phyloP scores from a whole-genome alignment of 2,888 invertebrate genomes.

The Neoaliturus tenellus region DNA sequence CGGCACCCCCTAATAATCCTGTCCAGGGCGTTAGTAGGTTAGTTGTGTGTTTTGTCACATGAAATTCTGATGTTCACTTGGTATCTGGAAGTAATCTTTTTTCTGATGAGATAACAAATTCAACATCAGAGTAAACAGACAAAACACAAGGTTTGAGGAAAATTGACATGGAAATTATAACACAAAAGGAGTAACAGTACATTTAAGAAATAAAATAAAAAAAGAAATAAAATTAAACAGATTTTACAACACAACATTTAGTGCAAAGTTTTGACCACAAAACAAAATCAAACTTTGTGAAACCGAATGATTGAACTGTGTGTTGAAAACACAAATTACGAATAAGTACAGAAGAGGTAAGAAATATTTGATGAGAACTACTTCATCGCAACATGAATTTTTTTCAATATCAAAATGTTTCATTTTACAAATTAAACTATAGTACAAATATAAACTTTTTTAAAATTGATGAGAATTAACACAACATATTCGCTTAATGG shows the following conservation, averaged over 20 bases:
- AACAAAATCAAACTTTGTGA: not conserved
- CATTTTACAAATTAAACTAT: too few species aligned
- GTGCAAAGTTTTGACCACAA: conserved; percentile 30
- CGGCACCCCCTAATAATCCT: too few species aligned
- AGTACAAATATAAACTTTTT: too few species aligned
- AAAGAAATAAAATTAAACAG: conserved; percentile 7
- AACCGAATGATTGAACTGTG: not conserved
- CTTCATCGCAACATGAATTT: too few species aligned
- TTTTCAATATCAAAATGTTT: too few species aligned
- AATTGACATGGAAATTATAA: conserved; percentile 39
- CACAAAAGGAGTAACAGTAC: conserved; percentile 45
- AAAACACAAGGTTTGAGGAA: not conserved
- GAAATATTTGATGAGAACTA: too few species aligned
- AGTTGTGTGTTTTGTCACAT: not conserved
- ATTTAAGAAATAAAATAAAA: conserved; percentile 5
- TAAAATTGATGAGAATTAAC: too few species aligned
- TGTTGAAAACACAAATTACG: not conserved
- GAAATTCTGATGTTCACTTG: not conserved
- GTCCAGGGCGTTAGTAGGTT: too few species aligned
- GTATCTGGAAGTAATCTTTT: not conserved
- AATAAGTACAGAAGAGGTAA: too few species aligned
- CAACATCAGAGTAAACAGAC: not conserved
- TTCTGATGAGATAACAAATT: not conserved
- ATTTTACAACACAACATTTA: conserved; percentile 26
- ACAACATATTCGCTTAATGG: too few species aligned